A percentile compares a stretch with the other conserved stretches of the same genome.
Evolutionary conservation across 1,140 invertebrate species (phyloP).

Genomic region (Drosophila elegans): DNA sequence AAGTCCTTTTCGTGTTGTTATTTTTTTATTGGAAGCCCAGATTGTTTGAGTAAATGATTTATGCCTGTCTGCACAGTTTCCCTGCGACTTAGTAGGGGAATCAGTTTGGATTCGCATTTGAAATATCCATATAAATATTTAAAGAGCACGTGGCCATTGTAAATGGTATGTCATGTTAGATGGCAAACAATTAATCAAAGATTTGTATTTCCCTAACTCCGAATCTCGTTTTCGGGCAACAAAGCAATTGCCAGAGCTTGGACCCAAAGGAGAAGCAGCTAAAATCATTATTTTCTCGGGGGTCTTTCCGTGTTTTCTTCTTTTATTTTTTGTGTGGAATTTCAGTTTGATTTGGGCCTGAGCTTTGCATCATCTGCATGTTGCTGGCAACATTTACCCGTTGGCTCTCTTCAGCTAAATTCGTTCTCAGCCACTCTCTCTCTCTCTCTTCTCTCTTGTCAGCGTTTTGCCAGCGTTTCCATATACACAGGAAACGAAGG

Average conservation of each 20-base stretch:
- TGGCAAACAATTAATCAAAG: conserved; percentile 79
- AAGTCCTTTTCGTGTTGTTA: conserved; percentile 22
- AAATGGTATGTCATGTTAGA: conserved; percentile 78
- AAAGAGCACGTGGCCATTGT: conserved; percentile 80
- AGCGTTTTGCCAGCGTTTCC: conserved; percentile 5
- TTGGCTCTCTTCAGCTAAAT: conserved; percentile 34
- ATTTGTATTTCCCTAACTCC: conserved; percentile 67
- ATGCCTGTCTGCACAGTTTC: conserved; percentile 57
- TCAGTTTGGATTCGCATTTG: conserved; percentile 48
- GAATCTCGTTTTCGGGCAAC: conserved; percentile 7
- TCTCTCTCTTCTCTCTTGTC: conserved; percentile 13
- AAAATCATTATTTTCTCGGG: conserved; percentile 22
- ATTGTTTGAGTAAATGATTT: conserved; percentile 68
- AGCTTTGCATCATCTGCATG: conserved; percentile 13
- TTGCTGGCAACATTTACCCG: conserved; percentile 32
- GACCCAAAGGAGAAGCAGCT: conserved; percentile 46
- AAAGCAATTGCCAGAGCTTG: conserved; percentile 18
- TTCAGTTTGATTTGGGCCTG: conserved; percentile 10
- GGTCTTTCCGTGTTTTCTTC: conserved; percentile 1
- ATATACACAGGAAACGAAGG: conserved; percentile 62
- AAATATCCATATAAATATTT: conserved; percentile 71
- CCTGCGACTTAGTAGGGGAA: conserved; percentile 4
- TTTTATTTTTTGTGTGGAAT: background rate
- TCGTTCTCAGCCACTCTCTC: background rate
- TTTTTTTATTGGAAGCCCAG: conserved; percentile 6